Conservation (phyloP, 2,797 vertebrate species). For the Enteromius treurensis region DNA sequence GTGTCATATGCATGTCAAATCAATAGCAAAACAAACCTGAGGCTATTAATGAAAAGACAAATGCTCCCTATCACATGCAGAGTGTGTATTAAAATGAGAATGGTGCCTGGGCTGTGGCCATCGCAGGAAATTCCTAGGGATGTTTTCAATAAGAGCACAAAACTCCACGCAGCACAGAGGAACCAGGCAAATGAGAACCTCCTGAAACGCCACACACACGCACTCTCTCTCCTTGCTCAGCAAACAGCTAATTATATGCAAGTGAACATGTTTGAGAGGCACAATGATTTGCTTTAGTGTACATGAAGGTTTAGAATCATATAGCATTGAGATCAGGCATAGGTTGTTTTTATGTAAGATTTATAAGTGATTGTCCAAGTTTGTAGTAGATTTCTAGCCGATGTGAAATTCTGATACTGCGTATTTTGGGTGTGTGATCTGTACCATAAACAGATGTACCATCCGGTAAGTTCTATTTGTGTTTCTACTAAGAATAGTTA, state of each 20-base stretch:
- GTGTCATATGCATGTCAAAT: constrained; percentile 20
- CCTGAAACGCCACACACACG: constrained; percentile 67
- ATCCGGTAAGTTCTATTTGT: not conserved
- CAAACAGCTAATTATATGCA: constrained; percentile 47
- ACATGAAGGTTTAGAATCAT: not conserved
- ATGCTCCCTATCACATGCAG: constrained; percentile 10
- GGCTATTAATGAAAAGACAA: constrained; percentile 21
- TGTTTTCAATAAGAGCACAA: constrained; percentile 79
- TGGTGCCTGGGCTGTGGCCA: constrained; percentile 68
- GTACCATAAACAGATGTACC: constrained; percentile 41
- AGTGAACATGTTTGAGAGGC: constrained; percentile 33
- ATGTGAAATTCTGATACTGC: constrained; percentile 25
- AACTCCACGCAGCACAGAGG: constrained; percentile 60
- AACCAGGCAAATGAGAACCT: constrained; percentile 76
- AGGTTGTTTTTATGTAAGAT: not conserved
- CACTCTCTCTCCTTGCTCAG: constrained; percentile 45
- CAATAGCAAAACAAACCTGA: constrained; percentile 32
- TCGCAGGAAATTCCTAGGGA: constrained; percentile 81
- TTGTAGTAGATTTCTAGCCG: constrained; percentile 7
- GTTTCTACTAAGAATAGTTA: not conserved
- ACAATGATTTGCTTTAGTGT: not conserved
- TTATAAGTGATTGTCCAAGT: not conserved
- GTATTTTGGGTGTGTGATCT: not conserved
- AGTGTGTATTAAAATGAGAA: constrained; percentile 42
- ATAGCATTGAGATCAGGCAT: not conserved